Percentiles rank a stretch among this genome's conserved stretches.
phyloP scores from a whole-genome alignment of 2,113 vertebrate species.

The Etia nguti region DNA sequence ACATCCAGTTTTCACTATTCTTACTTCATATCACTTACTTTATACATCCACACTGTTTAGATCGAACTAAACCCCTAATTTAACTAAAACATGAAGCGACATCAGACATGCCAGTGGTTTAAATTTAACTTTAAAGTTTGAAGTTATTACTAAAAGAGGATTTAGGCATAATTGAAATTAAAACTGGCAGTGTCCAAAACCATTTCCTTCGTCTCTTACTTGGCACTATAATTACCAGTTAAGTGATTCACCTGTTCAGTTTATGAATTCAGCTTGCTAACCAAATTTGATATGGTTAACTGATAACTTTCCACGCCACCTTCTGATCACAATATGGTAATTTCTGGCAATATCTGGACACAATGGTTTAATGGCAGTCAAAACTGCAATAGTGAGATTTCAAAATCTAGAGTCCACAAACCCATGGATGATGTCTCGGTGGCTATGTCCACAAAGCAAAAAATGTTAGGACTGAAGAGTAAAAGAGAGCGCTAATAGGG shows the following conservation, averaged over 20 bases:
- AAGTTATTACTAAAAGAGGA: neutral
- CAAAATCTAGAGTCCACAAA: neutral
- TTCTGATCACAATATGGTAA: neutral
- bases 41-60: neutral
- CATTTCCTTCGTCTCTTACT: neutral
- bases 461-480: neutral
- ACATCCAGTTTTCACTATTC: neutral
- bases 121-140: neutral
- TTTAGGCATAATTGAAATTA: neutral
- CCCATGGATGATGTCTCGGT: neutral
- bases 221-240: fast-evolving
- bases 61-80: neutral
- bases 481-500: neutral
- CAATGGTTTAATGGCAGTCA: neutral
- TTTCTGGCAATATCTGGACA: neutral
- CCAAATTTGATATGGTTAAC: neutral
- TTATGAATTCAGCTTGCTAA: neutral
- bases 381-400: neutral
- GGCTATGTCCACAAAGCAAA: neutral
- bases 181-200: neutral
- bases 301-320: neutral
- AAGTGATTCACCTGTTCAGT: neutral
- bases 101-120: neutral
- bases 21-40: neutral
- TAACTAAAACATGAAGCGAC: neutral